phyloP scores from a whole-genome alignment of 2,113 vertebrate genomes.

The Strix aluco region DNA sequence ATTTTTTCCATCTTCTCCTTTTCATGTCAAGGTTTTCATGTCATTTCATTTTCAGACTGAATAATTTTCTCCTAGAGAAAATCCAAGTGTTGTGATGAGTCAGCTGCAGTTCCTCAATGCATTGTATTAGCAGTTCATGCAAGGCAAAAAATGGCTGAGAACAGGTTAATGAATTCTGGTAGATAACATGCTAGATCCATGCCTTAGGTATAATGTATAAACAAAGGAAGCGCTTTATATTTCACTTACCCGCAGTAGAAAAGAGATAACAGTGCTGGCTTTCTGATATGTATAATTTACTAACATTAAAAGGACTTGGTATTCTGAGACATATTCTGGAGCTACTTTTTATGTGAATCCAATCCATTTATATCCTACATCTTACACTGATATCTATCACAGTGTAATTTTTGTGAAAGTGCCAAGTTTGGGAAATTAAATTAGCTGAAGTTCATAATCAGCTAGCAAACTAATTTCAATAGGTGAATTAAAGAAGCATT shows the following conservation, averaged over 20 bases:
- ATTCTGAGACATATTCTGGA: background rate
- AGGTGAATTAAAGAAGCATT: background rate
- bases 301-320: background rate
- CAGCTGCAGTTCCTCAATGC: background rate
- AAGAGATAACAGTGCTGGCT: background rate
- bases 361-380: background rate
- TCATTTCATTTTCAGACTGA: constrained; percentile 21
- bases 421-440: background rate
- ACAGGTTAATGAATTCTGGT: constrained; percentile 19
- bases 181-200: background rate
- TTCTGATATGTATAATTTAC: background rate
- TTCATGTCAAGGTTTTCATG: background rate
- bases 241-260: background rate
- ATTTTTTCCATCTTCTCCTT: constrained; percentile 12
- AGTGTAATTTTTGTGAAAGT: background rate
- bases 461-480: background rate
- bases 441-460: background rate
- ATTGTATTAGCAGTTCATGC: background rate
- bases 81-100: constrained; percentile 4
- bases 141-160: constrained; percentile 18
- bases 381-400: background rate
- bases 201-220: background rate
- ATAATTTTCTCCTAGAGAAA: constrained; percentile 19
- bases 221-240: constrained; percentile 13
- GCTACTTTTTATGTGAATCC: background rate